phyloP scores from a whole-genome alignment of 2,113 vertebrate genomes.

The Rousettus leschenaultii region DNA sequence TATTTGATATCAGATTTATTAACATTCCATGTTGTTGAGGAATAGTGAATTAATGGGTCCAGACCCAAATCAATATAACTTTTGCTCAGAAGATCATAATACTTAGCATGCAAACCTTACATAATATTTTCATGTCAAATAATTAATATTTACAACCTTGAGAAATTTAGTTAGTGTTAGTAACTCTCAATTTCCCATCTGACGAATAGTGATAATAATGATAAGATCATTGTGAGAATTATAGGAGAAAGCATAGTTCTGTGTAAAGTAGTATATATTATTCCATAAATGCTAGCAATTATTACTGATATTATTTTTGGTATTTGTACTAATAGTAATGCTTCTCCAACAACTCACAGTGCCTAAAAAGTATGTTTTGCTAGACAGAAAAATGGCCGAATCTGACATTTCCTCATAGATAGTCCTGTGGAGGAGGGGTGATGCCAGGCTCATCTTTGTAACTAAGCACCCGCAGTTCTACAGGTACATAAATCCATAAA shows the following conservation, averaged over 20 bases:
- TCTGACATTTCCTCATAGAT: background rate
- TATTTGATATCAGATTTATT: background rate
- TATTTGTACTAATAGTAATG: background rate
- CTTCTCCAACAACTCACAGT: background rate
- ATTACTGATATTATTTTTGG: background rate
- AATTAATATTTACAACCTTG: background rate
- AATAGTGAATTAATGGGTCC: background rate
- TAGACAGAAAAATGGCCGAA: background rate
- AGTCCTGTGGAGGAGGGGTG: background rate
- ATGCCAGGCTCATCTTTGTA: background rate
- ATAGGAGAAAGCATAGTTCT: background rate
- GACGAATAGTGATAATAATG: background rate
- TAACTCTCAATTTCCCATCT: background rate
- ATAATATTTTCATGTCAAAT: background rate
- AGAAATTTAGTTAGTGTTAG: background rate
- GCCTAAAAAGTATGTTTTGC: background rate
- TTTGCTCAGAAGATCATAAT: background rate
- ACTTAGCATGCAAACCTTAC: background rate
- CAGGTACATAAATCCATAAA: background rate
- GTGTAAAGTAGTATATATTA: background rate
- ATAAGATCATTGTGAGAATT: background rate
- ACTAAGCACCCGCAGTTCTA: background rate
- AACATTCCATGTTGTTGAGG: background rate
- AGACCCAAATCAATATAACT: background rate
- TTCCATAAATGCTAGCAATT: background rate